Base-by-base conservation (phyloP, 1,140 invertebrate genomes). In the Anastrepha ludens region DNA sequence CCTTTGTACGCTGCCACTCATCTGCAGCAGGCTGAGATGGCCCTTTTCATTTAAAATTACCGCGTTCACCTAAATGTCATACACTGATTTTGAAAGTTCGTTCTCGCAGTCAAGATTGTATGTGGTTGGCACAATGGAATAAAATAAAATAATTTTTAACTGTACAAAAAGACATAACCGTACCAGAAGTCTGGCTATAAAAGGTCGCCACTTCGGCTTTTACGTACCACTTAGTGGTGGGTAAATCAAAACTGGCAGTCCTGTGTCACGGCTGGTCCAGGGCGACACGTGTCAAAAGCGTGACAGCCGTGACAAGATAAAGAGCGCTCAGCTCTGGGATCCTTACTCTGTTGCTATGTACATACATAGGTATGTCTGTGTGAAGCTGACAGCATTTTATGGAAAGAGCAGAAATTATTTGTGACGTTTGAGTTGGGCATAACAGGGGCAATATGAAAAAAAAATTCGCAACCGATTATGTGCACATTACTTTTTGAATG, bases 161-260 rank as follows among this genome's bases (percentile, higher is more conserved):
- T 55, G 74, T 55, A 44, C 74, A 20, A 81, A 81, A 81, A 58
- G 47, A 55, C 15, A 20, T 20, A 81, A 55, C 29, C 29, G 29
- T 29, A 29, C 29, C 13, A 74, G 15, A 41, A 74, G 17, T 47
- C 44, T 55, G 74, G 15, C 3, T 81, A 29, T 41, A 41, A 81
- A 55, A 29, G 74, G 47, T 81, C 20, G 17, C 74, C 74, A 47
- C 74, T 78, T 78, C 2, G 70, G 44, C 70, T 78, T 47, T 55
- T 81, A 81, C 74, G 74, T 81, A 81, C 41, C 74, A 81, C 47
- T 81, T 81, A 58, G 47, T 41, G 74, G 74, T 55, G 74, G 74
- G 47, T 81, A 81, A 81, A 81, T 81, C 74, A 81, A 81, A 55
- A 81, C 44, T 81, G 74, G 74, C 74, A 81, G 74, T 8, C 47